Percentiles rank a stretch among this genome's conserved stretches.
Evolutionary conservation across 2,113 vertebrate genomes (phyloP).

Genomic region (Salvelinus sp.): DNA sequence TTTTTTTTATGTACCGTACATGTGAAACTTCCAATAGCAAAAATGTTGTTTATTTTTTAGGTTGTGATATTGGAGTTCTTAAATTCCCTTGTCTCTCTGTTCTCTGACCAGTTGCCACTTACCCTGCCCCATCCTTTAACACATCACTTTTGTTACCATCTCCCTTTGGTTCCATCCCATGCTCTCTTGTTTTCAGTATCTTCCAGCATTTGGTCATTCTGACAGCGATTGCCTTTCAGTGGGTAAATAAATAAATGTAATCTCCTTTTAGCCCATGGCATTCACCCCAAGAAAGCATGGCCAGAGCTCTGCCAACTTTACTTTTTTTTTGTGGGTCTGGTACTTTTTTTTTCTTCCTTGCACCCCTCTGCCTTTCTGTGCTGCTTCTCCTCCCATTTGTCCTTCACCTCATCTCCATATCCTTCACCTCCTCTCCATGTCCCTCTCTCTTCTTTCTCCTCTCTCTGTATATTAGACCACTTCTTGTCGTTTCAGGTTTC

Average conservation of each 20-base stretch:
- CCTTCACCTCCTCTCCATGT: conserved; percentile 27
- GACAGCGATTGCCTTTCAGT: conserved; percentile 36
- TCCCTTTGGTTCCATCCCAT: conserved; percentile 10
- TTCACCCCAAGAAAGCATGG: conserved; percentile 44
- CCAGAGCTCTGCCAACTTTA: conserved; percentile 13
- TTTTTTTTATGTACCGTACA: conserved; percentile 52
- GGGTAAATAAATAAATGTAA: neutral
- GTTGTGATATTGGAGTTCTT: conserved; percentile 60
- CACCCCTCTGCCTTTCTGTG: neutral
- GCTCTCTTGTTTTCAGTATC: conserved; percentile 36
- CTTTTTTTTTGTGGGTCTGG: conserved; percentile 31
- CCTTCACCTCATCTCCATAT: neutral
- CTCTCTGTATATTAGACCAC: conserved; percentile 82
- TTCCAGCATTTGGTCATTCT: conserved; percentile 12
- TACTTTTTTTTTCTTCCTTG: conserved; percentile 24
- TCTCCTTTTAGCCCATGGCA: conserved; percentile 2
- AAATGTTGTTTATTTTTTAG: conserved; percentile 52
- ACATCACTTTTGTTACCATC: conserved; percentile 28
- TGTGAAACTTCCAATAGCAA: conserved; percentile 61
- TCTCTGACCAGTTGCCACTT: conserved; percentile 35
- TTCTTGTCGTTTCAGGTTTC: conserved; percentile 87
- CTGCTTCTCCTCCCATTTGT: neutral
- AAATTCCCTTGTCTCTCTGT: conserved; percentile 42
- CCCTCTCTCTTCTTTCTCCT: conserved; percentile 46
- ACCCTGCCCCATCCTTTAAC: conserved; percentile 29